A percentile compares a stretch with the other conserved stretches of the same genome.
Conservation (phyloP, 1,140 invertebrate genomes). For the Drosophila yakuba region DNA sequence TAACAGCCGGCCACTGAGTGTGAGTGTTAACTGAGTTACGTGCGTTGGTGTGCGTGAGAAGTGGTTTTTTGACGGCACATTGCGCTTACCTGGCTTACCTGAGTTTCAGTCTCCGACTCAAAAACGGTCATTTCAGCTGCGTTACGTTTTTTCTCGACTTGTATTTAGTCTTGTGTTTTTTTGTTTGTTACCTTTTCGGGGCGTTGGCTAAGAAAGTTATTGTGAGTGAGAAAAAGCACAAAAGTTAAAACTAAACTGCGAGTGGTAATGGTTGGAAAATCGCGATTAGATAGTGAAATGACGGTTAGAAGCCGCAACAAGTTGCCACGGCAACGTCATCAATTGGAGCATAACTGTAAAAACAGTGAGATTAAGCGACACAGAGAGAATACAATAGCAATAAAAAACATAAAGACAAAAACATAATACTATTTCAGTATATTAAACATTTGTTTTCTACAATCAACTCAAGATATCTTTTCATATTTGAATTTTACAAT, state of each 20-base stretch:
- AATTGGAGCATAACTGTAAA: slow-evolving; percentile 75
- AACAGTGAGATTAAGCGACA: slow-evolving; percentile 61
- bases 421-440: too few species aligned
- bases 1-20: slow-evolving; percentile 53
- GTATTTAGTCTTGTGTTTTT: slow-evolving; percentile 13
- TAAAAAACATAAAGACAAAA: background rate
- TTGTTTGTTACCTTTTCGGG: slow-evolving; percentile 52
- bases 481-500: too few species aligned
- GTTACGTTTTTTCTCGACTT: slow-evolving; percentile 64
- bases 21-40: slow-evolving; percentile 69
- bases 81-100: slow-evolving; percentile 48
- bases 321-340: slow-evolving; percentile 69
- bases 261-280: slow-evolving; percentile 28
- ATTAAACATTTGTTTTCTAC: too few species aligned
- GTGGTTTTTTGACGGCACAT: slow-evolving; percentile 44
- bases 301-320: slow-evolving; percentile 59
- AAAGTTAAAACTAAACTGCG: background rate
- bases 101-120: slow-evolving; percentile 40
- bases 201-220: slow-evolving; percentile 76
- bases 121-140: slow-evolving; percentile 77
- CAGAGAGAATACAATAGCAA: background rate
- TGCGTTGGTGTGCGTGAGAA: slow-evolving; percentile 40
- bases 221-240: slow-evolving; percentile 10
- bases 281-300: slow-evolving; percentile 43
- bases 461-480: too few species aligned